Base-by-base conservation (phyloP, 2,797 vertebrate genomes). In the Loriculus beryllinus region DNA sequence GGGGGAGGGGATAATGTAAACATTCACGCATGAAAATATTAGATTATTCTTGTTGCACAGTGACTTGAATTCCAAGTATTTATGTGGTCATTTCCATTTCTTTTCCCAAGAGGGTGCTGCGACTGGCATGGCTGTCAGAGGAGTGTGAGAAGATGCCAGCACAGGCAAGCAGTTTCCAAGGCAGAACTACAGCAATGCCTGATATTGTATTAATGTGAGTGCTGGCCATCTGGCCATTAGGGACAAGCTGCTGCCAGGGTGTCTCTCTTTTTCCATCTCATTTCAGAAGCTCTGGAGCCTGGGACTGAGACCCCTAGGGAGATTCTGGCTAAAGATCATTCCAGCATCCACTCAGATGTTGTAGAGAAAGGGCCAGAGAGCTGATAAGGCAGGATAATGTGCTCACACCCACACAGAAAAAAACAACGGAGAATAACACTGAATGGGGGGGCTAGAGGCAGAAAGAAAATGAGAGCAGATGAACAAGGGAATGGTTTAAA, bases 91-190 rank as follows among this genome's bases (percentile, higher is more conserved):
- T 87, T 96, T 96, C 92, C 85, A 94, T 92, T 91, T 90, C 75
- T 95, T 86, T 92, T 95, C 93, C 95, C 96, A 91, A 95, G 96
- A 97, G 94, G 94, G 85, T 91, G 93, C 91, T 88, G 93, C 59
- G 76, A 93, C 94, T 96, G 96, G 96, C 96, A 96, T 96, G 92
- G 40, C 91, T 92, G 92, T 95, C 90, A 81, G 81, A 88, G 84
- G 94, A 94, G 90, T 96, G 96, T 96, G 96, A 98, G 96, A 97
- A 97, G 97, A 97, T 96, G 96, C 97, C 98, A 97, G 96, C 97
- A 97, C 96, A 96, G 97, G 91, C 95, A 96, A 96, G 96, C 97
- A 97, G 98, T 98, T 97, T 97, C 98, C 98, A 98, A 97, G 98
- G 97, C 97, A 97, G 91, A 96, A 95, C 97, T 94, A 82, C 92